Conservation (phyloP, 2,113 vertebrate genomes). For the Sialia sialis region DNA sequence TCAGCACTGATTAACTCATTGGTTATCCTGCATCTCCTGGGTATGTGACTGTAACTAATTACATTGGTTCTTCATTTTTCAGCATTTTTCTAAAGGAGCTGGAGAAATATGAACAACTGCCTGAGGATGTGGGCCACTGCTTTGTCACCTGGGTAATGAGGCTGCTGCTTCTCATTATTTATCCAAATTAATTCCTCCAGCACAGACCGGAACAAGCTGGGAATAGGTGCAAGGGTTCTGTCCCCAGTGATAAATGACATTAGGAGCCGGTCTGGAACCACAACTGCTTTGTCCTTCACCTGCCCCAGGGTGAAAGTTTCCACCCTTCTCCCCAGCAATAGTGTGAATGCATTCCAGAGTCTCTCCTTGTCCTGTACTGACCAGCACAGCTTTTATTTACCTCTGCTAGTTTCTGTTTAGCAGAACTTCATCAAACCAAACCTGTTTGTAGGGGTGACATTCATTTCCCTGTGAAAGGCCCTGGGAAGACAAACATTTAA, state of each 20-base stretch:
- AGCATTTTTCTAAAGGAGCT: slow-evolving; percentile 98
- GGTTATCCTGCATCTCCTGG: neutral
- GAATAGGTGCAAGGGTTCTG: neutral
- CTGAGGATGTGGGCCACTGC: slow-evolving; percentile 97
- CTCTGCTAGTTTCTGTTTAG: neutral
- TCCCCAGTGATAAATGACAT: neutral
- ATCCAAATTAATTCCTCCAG: neutral
- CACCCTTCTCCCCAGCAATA: neutral
- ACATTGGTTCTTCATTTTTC: slow-evolving; percentile 46
- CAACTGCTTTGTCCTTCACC: neutral
- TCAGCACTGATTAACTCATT: neutral
- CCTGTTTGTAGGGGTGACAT: neutral
- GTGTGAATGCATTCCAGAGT: neutral
- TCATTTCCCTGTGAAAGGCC: neutral
- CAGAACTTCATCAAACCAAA: neutral
- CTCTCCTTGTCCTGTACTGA: neutral
- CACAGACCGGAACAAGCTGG: neutral
- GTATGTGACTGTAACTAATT: slow-evolving; percentile 13
- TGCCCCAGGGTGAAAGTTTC: neutral
- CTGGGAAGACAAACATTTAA: neutral
- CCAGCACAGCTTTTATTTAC: neutral
- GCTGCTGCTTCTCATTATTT: slow-evolving; percentile 14
- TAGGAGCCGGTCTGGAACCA: neutral
- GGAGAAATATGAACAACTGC: slow-evolving; percentile 97
- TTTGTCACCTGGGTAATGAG: slow-evolving; percentile 96